Conservation (phyloP, 2,888 invertebrate species). For the Eucera pruinosa region DNA sequence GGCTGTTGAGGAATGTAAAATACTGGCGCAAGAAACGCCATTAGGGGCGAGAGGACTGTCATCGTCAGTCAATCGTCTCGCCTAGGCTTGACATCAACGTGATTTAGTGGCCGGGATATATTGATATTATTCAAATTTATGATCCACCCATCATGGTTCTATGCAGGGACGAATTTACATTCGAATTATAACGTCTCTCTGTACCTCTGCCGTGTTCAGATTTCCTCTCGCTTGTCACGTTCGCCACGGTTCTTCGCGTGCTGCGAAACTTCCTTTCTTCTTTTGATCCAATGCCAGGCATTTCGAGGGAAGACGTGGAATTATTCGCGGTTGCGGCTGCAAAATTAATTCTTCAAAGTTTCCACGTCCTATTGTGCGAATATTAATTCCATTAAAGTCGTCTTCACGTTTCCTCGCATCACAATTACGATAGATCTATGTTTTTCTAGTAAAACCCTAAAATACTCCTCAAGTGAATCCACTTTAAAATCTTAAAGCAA, state of each 20-base stretch:
- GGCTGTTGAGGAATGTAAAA: neutral
- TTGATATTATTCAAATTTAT: slow-evolving; percentile 73
- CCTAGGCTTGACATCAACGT: slow-evolving; percentile 44
- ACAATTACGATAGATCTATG: neutral
- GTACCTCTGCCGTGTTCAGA: slow-evolving; percentile 24
- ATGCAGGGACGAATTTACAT: slow-evolving; percentile 62
- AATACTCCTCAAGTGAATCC: too few relatives aligned
- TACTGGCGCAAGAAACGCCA: slow-evolving; percentile 41
- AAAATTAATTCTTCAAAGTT: slow-evolving; percentile 20
- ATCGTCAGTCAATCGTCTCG: slow-evolving; percentile 65
- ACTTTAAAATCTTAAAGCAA: too few relatives aligned
- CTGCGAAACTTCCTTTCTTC: slow-evolving; percentile 25
- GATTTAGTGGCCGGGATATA: slow-evolving; percentile 59
- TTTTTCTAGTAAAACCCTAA: neutral
- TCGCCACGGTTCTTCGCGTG: slow-evolving; percentile 19
- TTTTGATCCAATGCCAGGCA: slow-evolving; percentile 46
- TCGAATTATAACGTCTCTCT: slow-evolving; percentile 64
- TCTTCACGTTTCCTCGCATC: neutral
- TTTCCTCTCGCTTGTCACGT: slow-evolving; percentile 35
- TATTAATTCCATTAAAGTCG: slow-evolving; percentile 2
- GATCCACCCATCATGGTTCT: slow-evolving; percentile 49
- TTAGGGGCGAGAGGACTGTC: slow-evolving; percentile 47
- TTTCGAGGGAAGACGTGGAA: slow-evolving; percentile 3
- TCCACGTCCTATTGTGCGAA: neutral
- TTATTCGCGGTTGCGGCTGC: neutral